Evolutionary conservation across 2,113 vertebrate species (phyloP), one percentile per base, ranked within the genome.

Genomic region (Poecilia latipinna): DNA sequence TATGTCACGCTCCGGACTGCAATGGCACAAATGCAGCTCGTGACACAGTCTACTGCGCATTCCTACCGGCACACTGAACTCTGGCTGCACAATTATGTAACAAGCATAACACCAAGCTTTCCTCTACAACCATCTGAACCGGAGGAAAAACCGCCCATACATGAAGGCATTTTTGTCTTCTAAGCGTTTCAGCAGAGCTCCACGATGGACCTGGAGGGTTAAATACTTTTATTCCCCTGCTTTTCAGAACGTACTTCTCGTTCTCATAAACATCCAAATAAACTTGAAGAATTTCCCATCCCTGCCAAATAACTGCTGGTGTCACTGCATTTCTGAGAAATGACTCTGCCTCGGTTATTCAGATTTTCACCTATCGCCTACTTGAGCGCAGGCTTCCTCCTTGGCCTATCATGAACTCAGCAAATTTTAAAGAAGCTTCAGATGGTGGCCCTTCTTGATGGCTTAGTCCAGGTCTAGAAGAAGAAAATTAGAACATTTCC

Each of bases 11-110:
- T 85, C 72, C 17, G 64, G 80, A 71, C 84, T 82, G 91, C 88
- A 90, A 74, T 88, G 91, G 85, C 88, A 91, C 84, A 81, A 81
- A 91, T 82, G 87, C 82, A 89, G 88, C 92, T 90, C 80, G 90
- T 92, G 90, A 93, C 89, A 89, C 78, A 87, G 87, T 79, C 86
- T 86, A 89, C 81, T 88, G 88, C 90, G 86, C 88, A 91, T 92
- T 93, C 90, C 90, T 84, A 66, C 83, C 82, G 61, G 89, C 80
- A 73, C 79, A 84, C 80, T 90, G 89, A 90, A 92, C 92, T 87
- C 87, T 90, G 83, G 51, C 86, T 84, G 84, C 80, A 86, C 84
- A 89, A 88, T 93, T 91, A 93, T 88, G 86, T 66, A 81, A 83
- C 64, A 62, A 78, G 67, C 77, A 87, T 75, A 61, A 77, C 82